These are phyloP conservation scores for Meghimatium bilineatum DNA, from an alignment of 2,888 invertebrate species.

Conservation along the genomic window DNA sequence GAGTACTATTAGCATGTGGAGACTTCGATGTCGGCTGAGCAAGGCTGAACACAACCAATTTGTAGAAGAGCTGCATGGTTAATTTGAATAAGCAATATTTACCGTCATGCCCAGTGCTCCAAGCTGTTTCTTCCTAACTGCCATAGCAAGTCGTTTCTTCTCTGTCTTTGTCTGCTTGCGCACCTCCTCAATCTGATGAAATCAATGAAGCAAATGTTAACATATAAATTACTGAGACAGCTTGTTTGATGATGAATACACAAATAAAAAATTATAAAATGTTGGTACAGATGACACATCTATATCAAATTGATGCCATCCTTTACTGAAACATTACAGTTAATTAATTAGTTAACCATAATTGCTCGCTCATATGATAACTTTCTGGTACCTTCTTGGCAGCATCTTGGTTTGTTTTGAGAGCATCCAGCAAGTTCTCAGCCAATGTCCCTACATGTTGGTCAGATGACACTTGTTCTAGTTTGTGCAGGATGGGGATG, in stretches of 20 bases:
- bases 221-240: too few relatives aligned
- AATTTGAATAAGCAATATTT: constrained; percentile 49
- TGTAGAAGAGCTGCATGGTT: too few relatives aligned
- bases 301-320: too few relatives aligned
- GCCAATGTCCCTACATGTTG: constrained; percentile 97
- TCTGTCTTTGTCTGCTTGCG: constrained; percentile 95
- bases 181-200: constrained; percentile 88
- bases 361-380: not conserved
- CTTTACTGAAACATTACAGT: not conserved
- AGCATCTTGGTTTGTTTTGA: constrained; percentile 79
- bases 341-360: not conserved
- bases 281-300: too few relatives aligned
- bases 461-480: constrained; percentile 96
- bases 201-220: not conserved
- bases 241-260: too few relatives aligned
- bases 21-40: too few relatives aligned
- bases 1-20: too few relatives aligned
- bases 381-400: constrained; percentile 68
- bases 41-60: too few relatives aligned
- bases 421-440: constrained; percentile 89
- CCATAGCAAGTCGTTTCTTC: constrained; percentile 98
- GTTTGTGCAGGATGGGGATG: constrained; percentile 94
- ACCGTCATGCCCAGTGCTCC: constrained; percentile 88
- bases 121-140: constrained; percentile 95
- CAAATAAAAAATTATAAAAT: too few relatives aligned